Base-by-base conservation (phyloP, 2,888 invertebrate species). In the Pecten maximus region DNA sequence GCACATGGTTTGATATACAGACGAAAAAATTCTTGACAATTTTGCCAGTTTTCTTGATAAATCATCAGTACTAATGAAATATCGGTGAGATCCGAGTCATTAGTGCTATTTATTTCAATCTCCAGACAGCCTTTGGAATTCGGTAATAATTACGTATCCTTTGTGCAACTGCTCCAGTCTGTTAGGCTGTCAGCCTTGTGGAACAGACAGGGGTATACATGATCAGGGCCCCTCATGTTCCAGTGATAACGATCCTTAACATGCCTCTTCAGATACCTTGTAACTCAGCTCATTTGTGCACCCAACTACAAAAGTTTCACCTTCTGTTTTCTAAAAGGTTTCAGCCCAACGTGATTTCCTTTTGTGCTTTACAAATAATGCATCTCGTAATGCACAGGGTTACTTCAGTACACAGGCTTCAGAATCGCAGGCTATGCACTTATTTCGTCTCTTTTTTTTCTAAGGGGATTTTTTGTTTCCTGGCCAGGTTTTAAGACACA, bases 41-140 rank as follows among this genome's bases (percentile, higher is more conserved):
- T 89, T 50, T 89, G 28, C 19, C 40, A 54, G 40, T 54, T 74
- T 40, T 39, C 19, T 40, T 74, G 74, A 60, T 88, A 54, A 54
- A 88, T 54, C 48, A 35, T 35, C 23, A 8, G 4, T 74, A 74
- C 74, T 35, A 28, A 74, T 35, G 74, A 28, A 74, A 74, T 23
- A 74, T 28, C 28, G 74, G 74, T 74, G 35, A 10, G 74, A 10
- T 74, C 74, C 35, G 35, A 74, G 23, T 74, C 74, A 74, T 74
- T 74, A 74, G 74, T 23, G 74, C 4, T 74, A 74, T 74, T 74
- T 35, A 74, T 74, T 74, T 74, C 28, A 74, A 74, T 74, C 44
- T 44, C 74, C 74, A 74, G 74, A 74, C 74, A 35, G 74, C 28
- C 28, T 35, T 28, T 35, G 74, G 74, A 74, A 74, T 74, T 74